phyloP scores from a whole-genome alignment of 2,797 vertebrate species.

The Pipistrellus pipistrellus region DNA sequence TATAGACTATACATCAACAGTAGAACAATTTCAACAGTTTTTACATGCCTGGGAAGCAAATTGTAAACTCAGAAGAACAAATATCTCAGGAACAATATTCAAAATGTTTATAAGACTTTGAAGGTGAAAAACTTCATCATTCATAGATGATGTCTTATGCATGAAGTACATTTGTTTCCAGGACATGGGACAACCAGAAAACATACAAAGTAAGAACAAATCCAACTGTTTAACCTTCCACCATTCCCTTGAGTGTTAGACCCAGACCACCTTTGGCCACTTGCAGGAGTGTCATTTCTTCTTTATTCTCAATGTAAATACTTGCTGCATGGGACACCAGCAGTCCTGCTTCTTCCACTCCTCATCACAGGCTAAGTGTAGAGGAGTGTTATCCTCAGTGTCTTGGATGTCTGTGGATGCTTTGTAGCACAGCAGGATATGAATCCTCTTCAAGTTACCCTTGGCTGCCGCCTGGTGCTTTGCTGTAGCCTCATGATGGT shows the following conservation, averaged over 20 bases:
- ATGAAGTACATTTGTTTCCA: slow-evolving; percentile 41
- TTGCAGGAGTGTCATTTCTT: slow-evolving; percentile 97
- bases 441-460: slow-evolving; percentile 95
- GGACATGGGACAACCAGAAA: slow-evolving; percentile 31
- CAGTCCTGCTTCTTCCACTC: slow-evolving; percentile 96
- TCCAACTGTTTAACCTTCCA: slow-evolving; percentile 91
- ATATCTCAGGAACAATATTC: slow-evolving; percentile 15
- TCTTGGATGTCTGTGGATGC: slow-evolving; percentile 97
- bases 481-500: slow-evolving; percentile 95
- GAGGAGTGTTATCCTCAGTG: slow-evolving; percentile 96
- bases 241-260: slow-evolving; percentile 92
- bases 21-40: slow-evolving; percentile 55
- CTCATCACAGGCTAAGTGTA: slow-evolving; percentile 98
- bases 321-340: slow-evolving; percentile 96
- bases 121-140: slow-evolving; percentile 14
- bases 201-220: slow-evolving; percentile 41
- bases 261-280: slow-evolving; percentile 94
- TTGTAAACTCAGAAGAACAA: slow-evolving; percentile 33
- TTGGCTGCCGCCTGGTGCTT: slow-evolving; percentile 96
- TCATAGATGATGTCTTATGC: neutral
- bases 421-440: slow-evolving; percentile 95
- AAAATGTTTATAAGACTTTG: slow-evolving; percentile 32
- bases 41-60: slow-evolving; percentile 48
- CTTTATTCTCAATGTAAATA: slow-evolving; percentile 98
- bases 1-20: slow-evolving; percentile 6